Base-by-base conservation (phyloP, 2,888 invertebrate genomes). In the Luperina testacea region DNA sequence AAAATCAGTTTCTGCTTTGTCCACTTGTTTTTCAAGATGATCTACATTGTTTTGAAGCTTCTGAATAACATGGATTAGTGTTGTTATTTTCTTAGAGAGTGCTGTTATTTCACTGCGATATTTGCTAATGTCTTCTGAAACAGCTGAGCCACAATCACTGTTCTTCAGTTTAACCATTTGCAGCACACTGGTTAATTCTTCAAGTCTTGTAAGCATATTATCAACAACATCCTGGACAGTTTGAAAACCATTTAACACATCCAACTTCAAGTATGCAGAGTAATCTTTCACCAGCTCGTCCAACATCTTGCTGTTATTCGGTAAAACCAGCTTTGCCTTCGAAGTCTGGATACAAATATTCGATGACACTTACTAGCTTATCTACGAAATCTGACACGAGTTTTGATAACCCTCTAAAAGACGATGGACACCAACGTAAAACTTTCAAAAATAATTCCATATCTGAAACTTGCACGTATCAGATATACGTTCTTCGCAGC, bases 141-240 rank as follows among this genome's bases (percentile, higher is more conserved):
- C 95, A 89, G 97, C 90, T 77, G 88, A 82, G 86, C 95, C 90
- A 90, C 97, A 95, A 87, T 97, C 95, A 89, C 93, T 91, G 89
- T 97, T 95, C 91, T 96, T 96, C 83, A 93, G 84, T 88, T 96
- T 95, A 82, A 98, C 97, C 92, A 97, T 97, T 83, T 97, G 96
- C 57, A 98, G 91, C 69, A 98, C 96, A 86, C 97, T 97, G 84
- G 97, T 97, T 83, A 98, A 96, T 91, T 98, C 98, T 92, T 98
- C 98, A 45, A 98, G 94, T 81, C 98, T 95, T 0, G 97, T 97
- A 72, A 98, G 91, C 97, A 98, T 98, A 90, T 98, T 97, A 86
- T 98, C 98, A 67, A 98, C 97, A 78, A 97, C 97, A 90, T 97
- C 97, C 92, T 97, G 97, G 42, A 98, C 96, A 5, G 97, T 97